These are phyloP conservation scores for Scytalopus superciliaris DNA, from an alignment of 2,113 vertebrate genomes.

Conservation along the genomic window DNA sequence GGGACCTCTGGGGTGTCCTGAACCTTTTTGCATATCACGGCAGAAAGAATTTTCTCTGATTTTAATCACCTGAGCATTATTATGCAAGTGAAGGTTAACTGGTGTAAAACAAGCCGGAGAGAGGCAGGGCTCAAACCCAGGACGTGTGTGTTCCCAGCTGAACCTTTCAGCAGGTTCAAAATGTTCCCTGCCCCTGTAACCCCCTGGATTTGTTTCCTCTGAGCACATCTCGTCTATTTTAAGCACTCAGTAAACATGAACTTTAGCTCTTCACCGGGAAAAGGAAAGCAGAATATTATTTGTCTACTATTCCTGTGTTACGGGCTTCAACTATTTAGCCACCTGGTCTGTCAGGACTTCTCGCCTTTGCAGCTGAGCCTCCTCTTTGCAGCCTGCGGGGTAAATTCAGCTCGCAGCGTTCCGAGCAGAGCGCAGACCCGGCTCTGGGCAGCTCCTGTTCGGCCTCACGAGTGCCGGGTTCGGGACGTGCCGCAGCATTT, in stretches of 20 bases:
- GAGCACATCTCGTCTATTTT: background rate
- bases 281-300: background rate
- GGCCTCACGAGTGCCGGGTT: background rate
- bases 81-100: background rate
- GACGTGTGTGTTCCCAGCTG: background rate
- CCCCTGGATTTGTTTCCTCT: background rate
- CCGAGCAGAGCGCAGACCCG: too few species aligned
- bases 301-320: accelerated
- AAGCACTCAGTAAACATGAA: background rate
- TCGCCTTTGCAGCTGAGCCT: background rate
- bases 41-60: background rate
- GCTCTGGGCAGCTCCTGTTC: too few species aligned
- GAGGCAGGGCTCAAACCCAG: background rate
- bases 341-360: background rate
- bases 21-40: background rate
- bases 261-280: background rate
- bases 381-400: background rate
- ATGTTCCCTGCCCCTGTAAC: constrained; percentile 9
- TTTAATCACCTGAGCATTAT: background rate
- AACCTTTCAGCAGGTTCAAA: constrained; percentile 5
- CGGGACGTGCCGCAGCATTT: background rate
- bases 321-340: background rate
- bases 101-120: background rate
- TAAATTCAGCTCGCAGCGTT: too few species aligned
- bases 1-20: background rate